Conservation (phyloP, 1,140 invertebrate genomes). For the Mizuhopecten yessoensis region DNA sequence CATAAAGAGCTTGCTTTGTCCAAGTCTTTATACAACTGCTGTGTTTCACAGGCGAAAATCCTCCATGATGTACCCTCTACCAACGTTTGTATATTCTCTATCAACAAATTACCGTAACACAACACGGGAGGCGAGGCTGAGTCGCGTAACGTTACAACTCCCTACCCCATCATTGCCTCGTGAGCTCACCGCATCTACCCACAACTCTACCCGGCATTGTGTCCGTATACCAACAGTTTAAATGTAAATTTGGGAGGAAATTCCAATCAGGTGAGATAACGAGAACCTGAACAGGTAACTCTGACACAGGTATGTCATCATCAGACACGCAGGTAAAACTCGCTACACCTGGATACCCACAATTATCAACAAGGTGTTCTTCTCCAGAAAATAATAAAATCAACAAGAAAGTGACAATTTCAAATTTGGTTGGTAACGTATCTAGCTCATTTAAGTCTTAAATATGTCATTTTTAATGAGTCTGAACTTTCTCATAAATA, state of each 20-base stretch:
- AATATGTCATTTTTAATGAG: too few relatives aligned
- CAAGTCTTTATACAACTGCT: background rate
- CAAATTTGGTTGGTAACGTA: background rate
- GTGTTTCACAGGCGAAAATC: background rate
- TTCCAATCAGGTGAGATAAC: constrained; percentile 33
- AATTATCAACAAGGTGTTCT: background rate
- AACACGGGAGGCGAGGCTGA: background rate
- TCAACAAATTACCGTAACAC: background rate
- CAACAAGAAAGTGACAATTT: background rate
- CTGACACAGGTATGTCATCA: background rate
- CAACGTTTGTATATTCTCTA: background rate
- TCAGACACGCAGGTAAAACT: background rate
- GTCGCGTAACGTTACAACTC: background rate
- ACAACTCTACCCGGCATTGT: background rate
- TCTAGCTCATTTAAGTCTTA: background rate
- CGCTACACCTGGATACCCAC: background rate
- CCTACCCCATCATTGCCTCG: background rate
- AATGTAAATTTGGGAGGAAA: constrained; percentile 29
- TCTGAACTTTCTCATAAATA: too few relatives aligned
- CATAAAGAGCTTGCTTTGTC: background rate
- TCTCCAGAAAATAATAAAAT: background rate
- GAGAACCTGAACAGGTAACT: constrained; percentile 11
- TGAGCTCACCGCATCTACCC: background rate
- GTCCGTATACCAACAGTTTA: background rate
- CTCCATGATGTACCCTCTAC: background rate